These are phyloP conservation scores for Esperia sulphurella DNA, from an alignment of 2,888 invertebrate species.

Conservation along the genomic window DNA sequence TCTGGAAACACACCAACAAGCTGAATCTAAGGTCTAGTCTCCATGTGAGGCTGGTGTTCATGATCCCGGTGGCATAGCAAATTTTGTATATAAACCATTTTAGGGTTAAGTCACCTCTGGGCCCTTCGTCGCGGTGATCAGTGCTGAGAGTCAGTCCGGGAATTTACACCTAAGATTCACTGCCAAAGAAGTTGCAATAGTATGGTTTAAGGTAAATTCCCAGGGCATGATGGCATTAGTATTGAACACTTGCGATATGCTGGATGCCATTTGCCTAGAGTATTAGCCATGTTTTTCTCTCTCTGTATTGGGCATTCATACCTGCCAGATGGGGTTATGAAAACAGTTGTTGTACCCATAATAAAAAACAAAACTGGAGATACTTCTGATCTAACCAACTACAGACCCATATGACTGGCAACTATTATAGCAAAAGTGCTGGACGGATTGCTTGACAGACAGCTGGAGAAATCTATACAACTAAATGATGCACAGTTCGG, in stretches of 20 bases:
- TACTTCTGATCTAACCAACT: conserved; percentile 9
- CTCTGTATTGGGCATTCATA: conserved; percentile 1
- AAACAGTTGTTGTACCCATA: conserved; percentile 12
- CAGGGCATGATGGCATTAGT: conserved; percentile 8
- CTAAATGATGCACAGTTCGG: conserved; percentile 19
- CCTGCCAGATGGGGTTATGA: conserved; percentile 8
- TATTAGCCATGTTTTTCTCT: conserved; percentile 1
- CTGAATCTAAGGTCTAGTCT: conserved; percentile 1
- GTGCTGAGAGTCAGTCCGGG: neutral
- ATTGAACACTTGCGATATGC: conserved; percentile 8
- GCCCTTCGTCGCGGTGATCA: neutral
- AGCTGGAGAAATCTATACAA: conserved; percentile 1
- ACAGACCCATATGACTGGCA: conserved; percentile 15
- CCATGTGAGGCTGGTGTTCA: conserved; percentile 10
- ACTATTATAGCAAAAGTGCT: conserved; percentile 15
- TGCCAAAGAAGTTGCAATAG: neutral
- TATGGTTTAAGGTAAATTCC: neutral
- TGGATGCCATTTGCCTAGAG: conserved; percentile 5
- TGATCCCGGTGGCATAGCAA: conserved; percentile 1
- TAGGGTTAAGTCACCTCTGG: neutral
- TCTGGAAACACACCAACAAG: conserved; percentile 5
- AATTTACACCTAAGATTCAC: neutral
- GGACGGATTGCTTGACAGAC: conserved; percentile 11
- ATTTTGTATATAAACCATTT: neutral
- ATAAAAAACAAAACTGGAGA: conserved; percentile 17